Evolutionary conservation across 2,113 vertebrate genomes (phyloP), one percentile per base, ranked within the genome.

Genomic region (Pelvicachromis taeniatus): DNA sequence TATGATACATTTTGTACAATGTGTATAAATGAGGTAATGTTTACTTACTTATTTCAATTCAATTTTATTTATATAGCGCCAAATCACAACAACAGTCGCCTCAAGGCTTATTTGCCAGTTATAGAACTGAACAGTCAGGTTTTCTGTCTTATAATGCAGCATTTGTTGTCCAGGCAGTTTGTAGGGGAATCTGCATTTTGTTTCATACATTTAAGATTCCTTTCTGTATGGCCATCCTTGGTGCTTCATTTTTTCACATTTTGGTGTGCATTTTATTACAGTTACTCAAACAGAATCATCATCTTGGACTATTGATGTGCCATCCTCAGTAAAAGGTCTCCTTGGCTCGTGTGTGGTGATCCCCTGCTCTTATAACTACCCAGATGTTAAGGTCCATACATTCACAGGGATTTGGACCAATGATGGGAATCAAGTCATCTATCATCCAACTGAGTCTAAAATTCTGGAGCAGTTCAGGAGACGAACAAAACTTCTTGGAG

Each of bases 401-500:
- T 61, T 61, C 16, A 61, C 58, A 61, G 58, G 58, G 31, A 61
- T 61, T 61, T 61, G 58, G 58, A 55, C 86, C 0, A 35, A 0
- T 2, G 4, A 1, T 59, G 29, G 58, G 17, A 61, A 61, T 61
- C 35, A 83, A 0, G 2, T 13, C 4, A 61, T 94, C 29, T 94
- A 87, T 82, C 92, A 95, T 75, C 77, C 92, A 17, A 45, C 33
- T 2, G 2, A 38, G 8, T 83, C 87, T 6, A 52, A 89, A 59
- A 68, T 88, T 2, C 5, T 61, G 4, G 11, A 29, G 2, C 2
- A n/a, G 5, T 96, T 89, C 48, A 56, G 29, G 13, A 52, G 13
- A 42, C 91, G 95, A 31, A 91, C 93, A 3, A 40, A 61, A 29
- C 87, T 95, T 63, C 8, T 87, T 50, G 96, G 95, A 78, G 83